Percentiles rank a stretch among this genome's conserved stretches.
Conservation (phyloP, 2,888 invertebrate genomes). For the Limenitis camilla region DNA sequence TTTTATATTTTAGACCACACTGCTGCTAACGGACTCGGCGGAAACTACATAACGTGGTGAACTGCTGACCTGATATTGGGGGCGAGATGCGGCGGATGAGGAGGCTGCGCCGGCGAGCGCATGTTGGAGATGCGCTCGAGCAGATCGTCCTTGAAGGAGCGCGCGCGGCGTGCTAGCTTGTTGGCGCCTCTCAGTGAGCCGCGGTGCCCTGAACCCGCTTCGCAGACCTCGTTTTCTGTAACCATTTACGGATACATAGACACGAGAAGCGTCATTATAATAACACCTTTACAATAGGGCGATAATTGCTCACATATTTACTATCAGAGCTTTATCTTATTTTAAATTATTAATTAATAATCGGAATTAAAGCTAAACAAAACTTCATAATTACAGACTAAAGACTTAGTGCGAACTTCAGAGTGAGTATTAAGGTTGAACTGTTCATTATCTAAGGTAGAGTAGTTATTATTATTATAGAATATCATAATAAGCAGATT, state of each 20-base stretch:
- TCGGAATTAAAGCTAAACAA: too few species aligned
- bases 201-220: conserved; percentile 80
- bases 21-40: conserved; percentile 7
- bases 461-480: too few species aligned
- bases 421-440: too few species aligned
- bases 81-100: conserved; percentile 64
- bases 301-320: too few species aligned
- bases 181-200: conserved; percentile 85
- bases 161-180: conserved; percentile 89
- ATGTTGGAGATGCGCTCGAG: conserved; percentile 92
- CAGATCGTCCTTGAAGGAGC: conserved; percentile 94
- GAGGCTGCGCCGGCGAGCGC: conserved; percentile 83
- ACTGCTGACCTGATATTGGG: conserved; percentile 59
- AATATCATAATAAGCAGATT: too few species aligned
- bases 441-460: too few species aligned
- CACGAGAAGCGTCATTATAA: neutral
- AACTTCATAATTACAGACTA: too few species aligned
- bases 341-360: too few species aligned
- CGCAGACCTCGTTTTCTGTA: conserved; percentile 63
- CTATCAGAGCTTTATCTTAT: too few species aligned
- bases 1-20: neutral
- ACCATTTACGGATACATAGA: conserved; percentile 26
- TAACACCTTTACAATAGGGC: too few species aligned
- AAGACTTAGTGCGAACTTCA: too few species aligned
- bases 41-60: conserved; percentile 16